These are phyloP conservation scores for Aromia moschata DNA, from an alignment of 2,888 invertebrate genomes.

Conservation along the genomic window DNA sequence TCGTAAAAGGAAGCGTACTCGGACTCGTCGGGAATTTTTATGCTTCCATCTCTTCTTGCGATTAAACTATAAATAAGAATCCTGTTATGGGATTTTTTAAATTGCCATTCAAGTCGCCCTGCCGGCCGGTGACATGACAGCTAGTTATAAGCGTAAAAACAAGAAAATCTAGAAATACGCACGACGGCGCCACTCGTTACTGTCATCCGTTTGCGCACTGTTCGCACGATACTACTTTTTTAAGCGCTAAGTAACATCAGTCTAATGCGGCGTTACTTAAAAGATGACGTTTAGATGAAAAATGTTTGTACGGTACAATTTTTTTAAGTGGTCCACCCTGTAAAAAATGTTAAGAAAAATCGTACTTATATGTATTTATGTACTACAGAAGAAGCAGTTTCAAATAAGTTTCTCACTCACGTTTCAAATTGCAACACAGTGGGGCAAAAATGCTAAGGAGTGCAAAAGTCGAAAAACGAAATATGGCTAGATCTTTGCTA, in stretches of 20 bases:
- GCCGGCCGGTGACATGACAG: slow-evolving; percentile 56
- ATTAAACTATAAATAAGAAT: slow-evolving; percentile 57
- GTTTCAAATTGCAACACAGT: no score
- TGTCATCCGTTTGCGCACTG: slow-evolving; percentile 45
- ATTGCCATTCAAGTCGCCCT: slow-evolving; percentile 54
- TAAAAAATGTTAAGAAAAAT: no score
- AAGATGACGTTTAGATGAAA: no score
- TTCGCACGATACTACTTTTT: slow-evolving; percentile 32
- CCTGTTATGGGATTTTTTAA: slow-evolving; percentile 57
- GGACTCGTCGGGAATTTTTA: slow-evolving; percentile 27
- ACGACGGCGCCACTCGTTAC: slow-evolving; percentile 57
- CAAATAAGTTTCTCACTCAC: no score
- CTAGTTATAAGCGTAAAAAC: slow-evolving; percentile 56
- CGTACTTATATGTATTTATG: no score
- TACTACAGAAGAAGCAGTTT: no score
- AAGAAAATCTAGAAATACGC: slow-evolving; percentile 53
- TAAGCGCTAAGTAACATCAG: slow-evolving; percentile 10
- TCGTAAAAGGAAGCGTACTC: slow-evolving; percentile 31
- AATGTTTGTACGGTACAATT: no score
- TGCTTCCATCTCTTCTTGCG: slow-evolving; percentile 40
- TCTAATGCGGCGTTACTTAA: no score
- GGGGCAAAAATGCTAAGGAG: no score
- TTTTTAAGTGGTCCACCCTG: no score
- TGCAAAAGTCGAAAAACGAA: no score
- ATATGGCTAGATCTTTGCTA: no score